Percentiles rank a stretch among this genome's conserved stretches.
These are phyloP conservation scores for Pseudopodoces humilis DNA, from an alignment of 2,113 vertebrate species.

Conservation along the genomic window DNA sequence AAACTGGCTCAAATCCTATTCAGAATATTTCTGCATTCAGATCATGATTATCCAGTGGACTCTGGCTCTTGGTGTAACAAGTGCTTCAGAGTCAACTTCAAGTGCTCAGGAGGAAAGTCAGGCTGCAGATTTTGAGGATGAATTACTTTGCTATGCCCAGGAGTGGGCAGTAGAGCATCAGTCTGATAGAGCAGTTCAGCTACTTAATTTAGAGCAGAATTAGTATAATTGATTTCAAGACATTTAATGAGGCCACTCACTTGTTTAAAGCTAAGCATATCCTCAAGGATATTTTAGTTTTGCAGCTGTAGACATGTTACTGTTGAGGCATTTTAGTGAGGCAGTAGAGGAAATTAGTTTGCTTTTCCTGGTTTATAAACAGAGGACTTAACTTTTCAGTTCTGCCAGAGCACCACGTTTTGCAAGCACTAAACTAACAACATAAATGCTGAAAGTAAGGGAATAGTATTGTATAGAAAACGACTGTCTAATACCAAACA, in stretches of 20 bases:
- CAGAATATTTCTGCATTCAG: not conserved
- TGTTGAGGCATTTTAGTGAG: not conserved
- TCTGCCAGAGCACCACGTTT: not conserved
- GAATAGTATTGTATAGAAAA: not conserved
- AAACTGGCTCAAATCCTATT: not conserved
- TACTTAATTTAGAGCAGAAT: not conserved
- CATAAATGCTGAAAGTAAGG: not conserved
- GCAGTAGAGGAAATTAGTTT: not conserved
- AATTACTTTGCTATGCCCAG: not conserved
- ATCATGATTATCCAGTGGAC: not conserved
- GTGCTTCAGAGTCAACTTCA: not conserved
- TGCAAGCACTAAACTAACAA: not conserved
- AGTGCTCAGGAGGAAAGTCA: not conserved
- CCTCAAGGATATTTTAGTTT: not conserved
- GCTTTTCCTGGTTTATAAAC: not conserved
- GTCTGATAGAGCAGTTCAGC: not conserved
- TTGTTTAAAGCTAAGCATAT: not conserved
- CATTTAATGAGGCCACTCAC: not conserved
- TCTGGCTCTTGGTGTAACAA: not conserved
- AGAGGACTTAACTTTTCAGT: not conserved
- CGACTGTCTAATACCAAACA: not conserved
- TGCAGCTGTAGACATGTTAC: not conserved
- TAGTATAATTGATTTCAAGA: constrained; percentile 5
- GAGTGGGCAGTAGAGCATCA: constrained; percentile 48
- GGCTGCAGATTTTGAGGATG: not conserved